Evolutionary conservation across 2,113 vertebrate species (phyloP).

Genomic region (Gavialis gangeticus): DNA sequence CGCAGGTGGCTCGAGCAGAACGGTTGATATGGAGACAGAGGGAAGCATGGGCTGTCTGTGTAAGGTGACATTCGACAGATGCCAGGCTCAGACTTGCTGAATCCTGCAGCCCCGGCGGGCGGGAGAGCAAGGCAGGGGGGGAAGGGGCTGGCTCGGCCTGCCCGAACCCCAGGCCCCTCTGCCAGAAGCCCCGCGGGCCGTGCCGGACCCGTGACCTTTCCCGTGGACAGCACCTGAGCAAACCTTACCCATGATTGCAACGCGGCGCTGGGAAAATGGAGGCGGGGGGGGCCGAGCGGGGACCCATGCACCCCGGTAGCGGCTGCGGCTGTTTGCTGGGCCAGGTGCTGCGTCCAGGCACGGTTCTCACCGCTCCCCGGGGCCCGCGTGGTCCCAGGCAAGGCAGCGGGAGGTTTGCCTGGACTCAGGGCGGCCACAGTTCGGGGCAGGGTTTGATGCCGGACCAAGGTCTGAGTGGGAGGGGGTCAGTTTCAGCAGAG

Average conservation of each 20-base stretch:
- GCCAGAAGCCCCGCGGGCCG: neutral
- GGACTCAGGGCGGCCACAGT: neutral
- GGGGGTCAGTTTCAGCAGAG: too few species aligned
- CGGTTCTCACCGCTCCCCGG: neutral
- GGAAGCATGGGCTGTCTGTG: constrained; percentile 64
- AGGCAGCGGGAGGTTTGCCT: too few species aligned
- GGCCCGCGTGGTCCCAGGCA: neutral
- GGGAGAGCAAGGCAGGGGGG: neutral
- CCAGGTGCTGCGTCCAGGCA: neutral
- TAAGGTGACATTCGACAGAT: constrained; percentile 74
- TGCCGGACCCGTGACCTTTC: neutral
- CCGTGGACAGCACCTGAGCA: neutral
- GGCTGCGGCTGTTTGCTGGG: neutral
- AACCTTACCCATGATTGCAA: neutral
- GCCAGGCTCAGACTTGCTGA: constrained; percentile 56
- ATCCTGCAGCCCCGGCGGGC: neutral
- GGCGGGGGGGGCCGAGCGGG: accelerated
- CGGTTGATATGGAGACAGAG: constrained; percentile 72
- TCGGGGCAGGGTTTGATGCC: neutral
- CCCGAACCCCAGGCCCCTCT: neutral
- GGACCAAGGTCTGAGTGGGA: too few species aligned
- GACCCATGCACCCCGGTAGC: neutral
- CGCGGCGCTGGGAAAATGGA: neutral
- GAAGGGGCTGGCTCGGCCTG: neutral
- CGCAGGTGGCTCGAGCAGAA: constrained; percentile 73